Conservation (phyloP, 2,888 invertebrate genomes). For the Invenusta paracnida region DNA sequence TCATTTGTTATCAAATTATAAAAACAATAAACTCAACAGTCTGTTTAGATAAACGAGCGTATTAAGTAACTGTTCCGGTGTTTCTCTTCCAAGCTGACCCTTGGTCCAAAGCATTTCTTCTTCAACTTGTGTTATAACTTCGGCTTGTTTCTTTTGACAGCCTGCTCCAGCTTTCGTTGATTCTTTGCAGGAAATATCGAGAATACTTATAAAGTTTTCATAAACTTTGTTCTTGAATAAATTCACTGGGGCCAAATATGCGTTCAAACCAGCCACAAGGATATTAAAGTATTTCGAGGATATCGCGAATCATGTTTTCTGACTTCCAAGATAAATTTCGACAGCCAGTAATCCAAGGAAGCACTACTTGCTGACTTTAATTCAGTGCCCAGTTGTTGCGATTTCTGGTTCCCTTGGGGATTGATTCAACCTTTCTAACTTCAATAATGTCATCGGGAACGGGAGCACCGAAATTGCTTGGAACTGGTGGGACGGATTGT, state of each 20-base stretch:
- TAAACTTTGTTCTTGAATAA: constrained; percentile 18
- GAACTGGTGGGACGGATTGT: not conserved
- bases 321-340: constrained; percentile 21
- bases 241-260: constrained; percentile 23
- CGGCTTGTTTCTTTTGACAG: constrained; percentile 1
- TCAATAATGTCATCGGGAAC: not conserved
- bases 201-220: constrained; percentile 20
- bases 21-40: too few species aligned
- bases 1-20: too few species aligned
- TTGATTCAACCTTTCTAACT: constrained; percentile 3
- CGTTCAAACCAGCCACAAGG: not conserved
- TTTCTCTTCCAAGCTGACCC: not conserved
- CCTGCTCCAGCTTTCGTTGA: constrained; percentile 23
- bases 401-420: constrained; percentile 23
- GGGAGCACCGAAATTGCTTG: not conserved
- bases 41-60: not conserved
- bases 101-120: not conserved
- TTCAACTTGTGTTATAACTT: not conserved
- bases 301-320: constrained; percentile 22
- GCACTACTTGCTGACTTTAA: constrained; percentile 2
- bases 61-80: not conserved
- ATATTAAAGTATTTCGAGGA: constrained; percentile 21
- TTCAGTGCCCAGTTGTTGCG: constrained; percentile 21
- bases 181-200: constrained; percentile 29
- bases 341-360: not conserved